phyloP scores from a whole-genome alignment of 1,140 invertebrate genomes.

The Gonatopus flavifemur region DNA sequence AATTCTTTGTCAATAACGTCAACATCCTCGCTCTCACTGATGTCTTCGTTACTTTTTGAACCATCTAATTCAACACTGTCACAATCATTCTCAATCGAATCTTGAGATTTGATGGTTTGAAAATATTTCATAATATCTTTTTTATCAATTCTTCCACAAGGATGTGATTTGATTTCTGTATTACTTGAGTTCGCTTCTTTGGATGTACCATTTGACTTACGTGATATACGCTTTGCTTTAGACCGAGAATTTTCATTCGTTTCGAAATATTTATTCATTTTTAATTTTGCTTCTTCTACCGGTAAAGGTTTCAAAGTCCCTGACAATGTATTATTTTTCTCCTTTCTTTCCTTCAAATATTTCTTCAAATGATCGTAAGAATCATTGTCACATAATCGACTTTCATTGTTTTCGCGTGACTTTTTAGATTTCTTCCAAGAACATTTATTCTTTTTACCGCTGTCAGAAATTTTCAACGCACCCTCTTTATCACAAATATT shows the following conservation, averaged over 20 bases:
- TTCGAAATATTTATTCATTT: slow-evolving; percentile 50
- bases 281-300: slow-evolving; percentile 40
- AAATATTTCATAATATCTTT: slow-evolving; percentile 52
- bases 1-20: not conserved
- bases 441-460: no score
- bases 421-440: no score
- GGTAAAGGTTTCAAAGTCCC: slow-evolving; percentile 42
- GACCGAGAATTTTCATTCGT: no score
- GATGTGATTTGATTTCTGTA: not conserved
- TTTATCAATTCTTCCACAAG: no score
- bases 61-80: no score
- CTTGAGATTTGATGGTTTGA: slow-evolving; percentile 1
- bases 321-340: slow-evolving; percentile 35
- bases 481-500: no score
- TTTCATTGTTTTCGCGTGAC: no score
- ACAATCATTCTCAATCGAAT: not conserved
- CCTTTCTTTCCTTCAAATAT: slow-evolving; percentile 44
- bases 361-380: slow-evolving; percentile 44
- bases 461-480: no score
- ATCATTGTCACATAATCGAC: slow-evolving; percentile 21
- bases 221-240: no score
- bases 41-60: no score
- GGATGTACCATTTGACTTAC: no score
- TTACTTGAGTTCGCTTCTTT: slow-evolving; percentile 5
- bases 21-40: no score